Conservation (phyloP, 2,888 invertebrate genomes). For the Acrobasis consociella region DNA sequence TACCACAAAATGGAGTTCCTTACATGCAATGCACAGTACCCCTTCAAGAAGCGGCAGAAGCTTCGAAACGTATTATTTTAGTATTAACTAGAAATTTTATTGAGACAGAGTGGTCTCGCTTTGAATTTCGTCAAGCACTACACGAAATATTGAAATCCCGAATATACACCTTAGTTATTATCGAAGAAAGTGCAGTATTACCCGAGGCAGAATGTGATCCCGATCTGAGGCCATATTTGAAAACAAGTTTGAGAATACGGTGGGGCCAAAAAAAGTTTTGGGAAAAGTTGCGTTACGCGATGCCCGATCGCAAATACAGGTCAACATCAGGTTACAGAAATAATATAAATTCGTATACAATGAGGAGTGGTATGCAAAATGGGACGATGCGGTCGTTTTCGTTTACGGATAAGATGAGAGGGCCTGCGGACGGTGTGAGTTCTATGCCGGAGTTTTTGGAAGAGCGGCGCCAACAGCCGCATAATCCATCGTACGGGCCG, state of each 20-base stretch:
- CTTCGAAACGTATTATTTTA: constrained; percentile 92
- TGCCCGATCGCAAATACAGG: constrained; percentile 87
- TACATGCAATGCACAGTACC: constrained; percentile 88
- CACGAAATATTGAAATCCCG: constrained; percentile 93
- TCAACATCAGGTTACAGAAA: constrained; percentile 86
- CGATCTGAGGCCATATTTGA: constrained; percentile 93
- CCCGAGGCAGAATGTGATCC: constrained; percentile 92
- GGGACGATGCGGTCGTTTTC: constrained; percentile 84
- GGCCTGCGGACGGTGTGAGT: constrained; percentile 75
- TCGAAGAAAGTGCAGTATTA: constrained; percentile 91
- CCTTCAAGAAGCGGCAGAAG: constrained; percentile 93
- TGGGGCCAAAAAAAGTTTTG: constrained; percentile 97
- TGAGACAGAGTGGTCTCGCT: constrained; percentile 96
- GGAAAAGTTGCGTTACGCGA: constrained; percentile 94
- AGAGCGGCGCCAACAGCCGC: constrained; percentile 61
- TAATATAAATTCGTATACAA: constrained; percentile 92
- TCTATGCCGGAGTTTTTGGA: constrained; percentile 84
- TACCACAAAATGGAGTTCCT: constrained; percentile 86
- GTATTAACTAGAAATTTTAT: constrained; percentile 94
- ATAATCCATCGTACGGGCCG: constrained; percentile 69
- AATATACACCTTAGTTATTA: constrained; percentile 91
- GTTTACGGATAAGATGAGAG: constrained; percentile 78
- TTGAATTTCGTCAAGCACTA: constrained; percentile 93
- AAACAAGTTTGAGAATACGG: constrained; percentile 91
- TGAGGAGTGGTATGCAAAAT: constrained; percentile 84